phyloP scores from a whole-genome alignment of 2,797 vertebrate genomes.

The Taenioides sp. region DNA sequence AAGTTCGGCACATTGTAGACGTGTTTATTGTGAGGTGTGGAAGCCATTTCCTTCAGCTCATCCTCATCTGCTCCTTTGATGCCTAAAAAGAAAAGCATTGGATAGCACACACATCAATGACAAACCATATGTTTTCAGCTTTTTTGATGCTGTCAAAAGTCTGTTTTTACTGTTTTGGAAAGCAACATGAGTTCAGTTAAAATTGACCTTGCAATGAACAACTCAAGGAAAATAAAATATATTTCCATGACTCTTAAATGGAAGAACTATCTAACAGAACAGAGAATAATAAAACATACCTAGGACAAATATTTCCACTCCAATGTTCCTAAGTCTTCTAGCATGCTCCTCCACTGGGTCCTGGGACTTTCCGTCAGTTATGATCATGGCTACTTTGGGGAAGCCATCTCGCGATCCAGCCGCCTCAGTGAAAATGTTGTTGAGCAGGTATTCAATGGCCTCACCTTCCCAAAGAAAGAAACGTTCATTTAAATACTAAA shows the following conservation, averaged over 20 bases:
- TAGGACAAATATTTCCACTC: constrained; percentile 96
- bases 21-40: constrained; percentile 88
- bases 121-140: constrained; percentile 25
- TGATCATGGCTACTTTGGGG: constrained; percentile 96
- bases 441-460: constrained; percentile 90
- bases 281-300: constrained; percentile 79
- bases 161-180: constrained; percentile 20
- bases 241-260: constrained; percentile 59
- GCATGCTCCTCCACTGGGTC: constrained; percentile 94
- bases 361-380: constrained; percentile 99
- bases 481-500: not conserved
- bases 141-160: constrained; percentile 36
- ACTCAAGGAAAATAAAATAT: constrained; percentile 55
- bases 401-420: constrained; percentile 92
- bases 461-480: constrained; percentile 80
- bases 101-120: constrained; percentile 15
- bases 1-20: constrained; percentile 97
- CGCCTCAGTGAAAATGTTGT: constrained; percentile 88
- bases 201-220: constrained; percentile 37
- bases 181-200: constrained; percentile 35
- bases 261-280: constrained; percentile 55
- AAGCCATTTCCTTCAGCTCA: constrained; percentile 94
- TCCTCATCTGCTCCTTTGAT: constrained; percentile 98
- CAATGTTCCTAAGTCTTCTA: constrained; percentile 88
- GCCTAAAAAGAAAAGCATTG: constrained; percentile 76